Evolutionary conservation across 92 coral and sea anemone genomes (phyloP).

Genomic region (Epizoanthus stellaris): DNA sequence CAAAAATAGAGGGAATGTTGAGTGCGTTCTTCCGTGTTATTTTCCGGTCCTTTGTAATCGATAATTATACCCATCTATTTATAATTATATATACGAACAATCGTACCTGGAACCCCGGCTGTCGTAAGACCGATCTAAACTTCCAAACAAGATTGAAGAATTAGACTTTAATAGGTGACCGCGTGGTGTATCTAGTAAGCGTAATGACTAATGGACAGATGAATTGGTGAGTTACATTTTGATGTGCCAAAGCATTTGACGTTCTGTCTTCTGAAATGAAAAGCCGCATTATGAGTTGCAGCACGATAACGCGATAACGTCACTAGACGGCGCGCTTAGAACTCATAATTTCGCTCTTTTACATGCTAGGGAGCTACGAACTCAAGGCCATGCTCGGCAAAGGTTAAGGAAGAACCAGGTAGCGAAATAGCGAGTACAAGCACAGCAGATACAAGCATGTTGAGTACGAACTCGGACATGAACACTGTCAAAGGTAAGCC

Average conservation of each 20-base stretch:
- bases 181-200: background rate
- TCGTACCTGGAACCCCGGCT: background rate
- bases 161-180: background rate
- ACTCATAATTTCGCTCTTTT: slow-evolving; percentile 1
- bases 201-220: too few relatives aligned
- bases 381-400: slow-evolving; percentile 8
- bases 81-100: background rate
- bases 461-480: background rate
- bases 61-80: background rate
- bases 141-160: background rate
- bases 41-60: slow-evolving; percentile 12
- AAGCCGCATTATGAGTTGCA: too few relatives aligned
- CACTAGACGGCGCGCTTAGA: background rate
- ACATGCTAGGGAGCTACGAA: slow-evolving; percentile 20
- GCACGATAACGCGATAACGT: too few relatives aligned
- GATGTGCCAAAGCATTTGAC: too few relatives aligned
- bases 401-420: slow-evolving; percentile 29
- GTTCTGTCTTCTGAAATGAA: too few relatives aligned
- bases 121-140: background rate
- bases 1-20: background rate
- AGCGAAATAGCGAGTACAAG: background rate
- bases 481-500: background rate
- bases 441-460: background rate
- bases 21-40: background rate
- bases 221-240: too few relatives aligned